Conservation (phyloP, 1,140 invertebrate species). For the Calephelis nemesis region DNA sequence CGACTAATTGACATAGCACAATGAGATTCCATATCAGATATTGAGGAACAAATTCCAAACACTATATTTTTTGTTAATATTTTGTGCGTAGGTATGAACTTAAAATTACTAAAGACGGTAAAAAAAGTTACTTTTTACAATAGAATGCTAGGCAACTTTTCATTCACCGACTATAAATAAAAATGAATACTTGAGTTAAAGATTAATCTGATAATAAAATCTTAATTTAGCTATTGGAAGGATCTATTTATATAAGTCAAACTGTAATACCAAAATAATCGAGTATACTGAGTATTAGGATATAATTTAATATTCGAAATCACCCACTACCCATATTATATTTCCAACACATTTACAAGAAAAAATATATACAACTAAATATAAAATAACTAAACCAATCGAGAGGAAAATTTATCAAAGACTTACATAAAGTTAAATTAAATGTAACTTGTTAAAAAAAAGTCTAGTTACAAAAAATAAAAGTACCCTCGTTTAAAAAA, state of each 20-base stretch:
- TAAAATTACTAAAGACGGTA: too few relatives aligned
- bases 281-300: constrained; percentile 6
- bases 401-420: too few relatives aligned
- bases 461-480: neutral
- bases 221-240: neutral
- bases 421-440: too few relatives aligned
- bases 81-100: too few relatives aligned
- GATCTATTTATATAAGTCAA: neutral
- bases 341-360: neutral
- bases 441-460: neutral
- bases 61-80: too few relatives aligned
- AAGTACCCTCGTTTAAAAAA: neutral
- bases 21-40: too few relatives aligned
- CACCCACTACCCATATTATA: neutral
- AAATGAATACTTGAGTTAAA: neutral
- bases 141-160: neutral
- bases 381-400: too few relatives aligned
- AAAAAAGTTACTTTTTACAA: too few relatives aligned
- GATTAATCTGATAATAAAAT: neutral
- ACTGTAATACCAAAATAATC: neutral
- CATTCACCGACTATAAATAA: neutral
- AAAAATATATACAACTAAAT: neutral
- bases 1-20: too few relatives aligned
- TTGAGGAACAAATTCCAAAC: too few relatives aligned
- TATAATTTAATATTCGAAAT: neutral